phyloP scores from a whole-genome alignment of 2,113 vertebrate genomes.

The Megaleporinus macrocephalus region DNA sequence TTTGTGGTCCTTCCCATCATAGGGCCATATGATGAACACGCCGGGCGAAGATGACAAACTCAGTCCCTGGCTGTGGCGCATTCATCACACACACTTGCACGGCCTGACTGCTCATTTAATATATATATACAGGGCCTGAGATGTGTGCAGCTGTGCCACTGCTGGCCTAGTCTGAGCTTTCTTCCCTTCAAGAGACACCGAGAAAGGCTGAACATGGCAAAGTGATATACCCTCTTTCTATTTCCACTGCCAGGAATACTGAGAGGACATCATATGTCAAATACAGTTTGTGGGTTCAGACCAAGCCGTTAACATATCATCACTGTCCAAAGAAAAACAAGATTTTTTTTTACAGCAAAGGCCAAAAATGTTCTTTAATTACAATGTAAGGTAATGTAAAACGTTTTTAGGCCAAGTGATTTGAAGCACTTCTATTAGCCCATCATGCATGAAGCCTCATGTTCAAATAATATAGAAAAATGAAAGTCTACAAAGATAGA shows the following conservation, averaged over 20 bases:
- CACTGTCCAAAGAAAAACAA: no score
- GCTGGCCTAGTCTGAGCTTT: not conserved
- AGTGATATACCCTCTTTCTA: not conserved
- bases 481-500: no score
- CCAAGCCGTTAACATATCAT: not conserved
- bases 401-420: no score
- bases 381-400: no score
- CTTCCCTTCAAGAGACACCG: not conserved
- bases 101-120: slow-evolving; percentile 17
- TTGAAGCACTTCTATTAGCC: no score
- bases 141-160: slow-evolving; percentile 4
- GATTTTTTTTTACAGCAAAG: no score
- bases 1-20: slow-evolving; percentile 68
- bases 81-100: slow-evolving; percentile 16
- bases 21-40: slow-evolving; percentile 55
- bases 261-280: no score
- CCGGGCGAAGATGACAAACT: slow-evolving; percentile 49
- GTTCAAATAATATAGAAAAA: no score
- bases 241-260: not conserved
- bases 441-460: no score
- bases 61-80: slow-evolving; percentile 1
- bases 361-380: no score
- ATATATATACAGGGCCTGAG: not conserved
- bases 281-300: not conserved
- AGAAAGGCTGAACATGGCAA: not conserved